phyloP scores from a whole-genome alignment of 2,888 invertebrate genomes.

The Elaeidobius kamerunicus region DNA sequence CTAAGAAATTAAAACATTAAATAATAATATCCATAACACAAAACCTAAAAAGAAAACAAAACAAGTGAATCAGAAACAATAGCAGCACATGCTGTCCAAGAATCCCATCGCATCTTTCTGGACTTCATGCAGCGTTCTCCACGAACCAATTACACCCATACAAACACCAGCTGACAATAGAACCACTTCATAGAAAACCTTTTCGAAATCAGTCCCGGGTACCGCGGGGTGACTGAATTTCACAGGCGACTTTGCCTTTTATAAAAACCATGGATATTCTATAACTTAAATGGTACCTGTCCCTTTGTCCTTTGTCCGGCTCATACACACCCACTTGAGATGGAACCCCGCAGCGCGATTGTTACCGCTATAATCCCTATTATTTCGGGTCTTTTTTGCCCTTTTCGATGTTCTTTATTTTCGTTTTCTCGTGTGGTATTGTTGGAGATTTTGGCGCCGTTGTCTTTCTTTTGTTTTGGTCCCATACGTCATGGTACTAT shows the following conservation, averaged over 20 bases:
- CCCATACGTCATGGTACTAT: too few relatives aligned
- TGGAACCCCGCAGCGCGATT: conserved; percentile 20
- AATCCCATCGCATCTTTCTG: not conserved
- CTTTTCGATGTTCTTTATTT: conserved; percentile 12
- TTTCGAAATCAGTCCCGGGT: conserved; percentile 3
- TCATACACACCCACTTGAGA: conserved; percentile 22
- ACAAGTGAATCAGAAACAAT: not conserved
- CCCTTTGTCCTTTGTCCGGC: conserved; percentile 13
- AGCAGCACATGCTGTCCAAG: not conserved
- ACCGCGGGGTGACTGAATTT: conserved; percentile 20
- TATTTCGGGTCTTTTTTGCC: conserved; percentile 9
- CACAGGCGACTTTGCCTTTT: conserved; percentile 11
- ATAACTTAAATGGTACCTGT: conserved; percentile 28
- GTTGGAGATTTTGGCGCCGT: conserved; percentile 12
- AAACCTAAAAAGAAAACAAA: too few relatives aligned
- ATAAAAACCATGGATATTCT: conserved; percentile 7
- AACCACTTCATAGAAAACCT: conserved; percentile 16
- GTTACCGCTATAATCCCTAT: conserved; percentile 17
- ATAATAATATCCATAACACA: too few relatives aligned
- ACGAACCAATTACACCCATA: conserved; percentile 10
- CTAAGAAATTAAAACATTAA: too few relatives aligned
- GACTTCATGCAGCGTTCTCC: not conserved
- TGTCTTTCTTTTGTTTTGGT: conserved; percentile 3
- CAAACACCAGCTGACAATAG: conserved; percentile 15
- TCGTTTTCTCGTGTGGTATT: conserved; percentile 3